A percentile compares a stretch with the other conserved stretches of the same genome.
phyloP scores from a whole-genome alignment of 2,797 vertebrate genomes.

The Ctenosaura bakeri region DNA sequence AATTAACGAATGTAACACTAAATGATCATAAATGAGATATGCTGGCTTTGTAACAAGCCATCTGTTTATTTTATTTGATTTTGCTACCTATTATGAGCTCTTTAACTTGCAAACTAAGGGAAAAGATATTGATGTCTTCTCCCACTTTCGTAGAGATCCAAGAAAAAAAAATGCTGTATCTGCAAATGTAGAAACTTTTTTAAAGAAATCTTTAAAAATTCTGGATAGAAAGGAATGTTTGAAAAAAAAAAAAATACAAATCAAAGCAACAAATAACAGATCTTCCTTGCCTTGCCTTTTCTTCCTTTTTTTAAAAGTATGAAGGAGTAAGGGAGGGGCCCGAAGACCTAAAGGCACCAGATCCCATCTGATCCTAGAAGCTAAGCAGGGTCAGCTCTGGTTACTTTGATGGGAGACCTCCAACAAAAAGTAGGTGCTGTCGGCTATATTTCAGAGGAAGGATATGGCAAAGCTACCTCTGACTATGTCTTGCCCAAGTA shows the following conservation, averaged over 20 bases:
- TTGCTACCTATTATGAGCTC: slow-evolving; percentile 32
- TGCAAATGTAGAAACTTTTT: slow-evolving; percentile 47
- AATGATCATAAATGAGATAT: slow-evolving; percentile 41
- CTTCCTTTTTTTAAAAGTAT: background rate
- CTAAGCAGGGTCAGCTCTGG: no score
- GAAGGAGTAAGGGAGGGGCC: background rate
- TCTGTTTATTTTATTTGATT: slow-evolving; percentile 54
- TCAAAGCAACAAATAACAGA: slow-evolving; percentile 36
- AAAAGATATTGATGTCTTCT: slow-evolving; percentile 49
- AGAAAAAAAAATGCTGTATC: background rate
- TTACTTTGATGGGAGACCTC: no score
- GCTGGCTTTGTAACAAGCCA: slow-evolving; percentile 38
- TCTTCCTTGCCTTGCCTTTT: background rate
- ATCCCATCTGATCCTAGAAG: no score
- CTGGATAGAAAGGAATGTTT: slow-evolving; percentile 39
- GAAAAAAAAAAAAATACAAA: slow-evolving; percentile 4
- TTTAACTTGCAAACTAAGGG: slow-evolving; percentile 33
- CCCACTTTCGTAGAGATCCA: slow-evolving; percentile 6
- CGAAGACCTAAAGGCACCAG: no score
- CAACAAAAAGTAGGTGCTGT: no score
- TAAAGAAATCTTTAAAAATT: slow-evolving; percentile 45
- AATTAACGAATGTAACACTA: slow-evolving; percentile 12
- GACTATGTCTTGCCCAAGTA: no score
- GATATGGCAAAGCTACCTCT: no score
- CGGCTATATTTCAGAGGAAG: no score